Base-by-base conservation (phyloP, 2,113 vertebrate genomes). In the Larimichthys crocea region DNA sequence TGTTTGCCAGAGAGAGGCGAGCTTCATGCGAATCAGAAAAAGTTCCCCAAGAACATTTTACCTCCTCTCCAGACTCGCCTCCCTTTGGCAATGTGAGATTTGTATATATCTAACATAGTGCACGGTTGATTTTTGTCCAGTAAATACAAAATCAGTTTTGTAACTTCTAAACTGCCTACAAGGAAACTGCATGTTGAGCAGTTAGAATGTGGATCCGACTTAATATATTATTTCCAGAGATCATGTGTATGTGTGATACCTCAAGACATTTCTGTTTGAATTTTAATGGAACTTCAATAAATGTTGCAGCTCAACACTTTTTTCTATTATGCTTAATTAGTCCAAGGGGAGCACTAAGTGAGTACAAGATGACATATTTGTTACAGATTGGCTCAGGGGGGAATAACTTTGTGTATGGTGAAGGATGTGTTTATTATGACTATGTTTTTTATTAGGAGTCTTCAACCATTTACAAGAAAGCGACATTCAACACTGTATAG, bases 371-470 rank as follows among this genome's bases (percentile, higher is more conserved):
- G 67, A 74, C 46, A 52, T 68, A 42, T 69, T 64, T 74, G 74
- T 68, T 79, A 46, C 56, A 60, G 50, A 40, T 42, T 53, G 40
- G 11, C 62, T 81, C 68, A 29, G 12, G 67, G 44, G 44, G 24
- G 62, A 63, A 44, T 79, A 26, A 16, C 49, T 69, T 71, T 78
- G 76, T 65, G 29, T 80, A 14, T 46, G 12, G 44, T 14, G 44
- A 12, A 46, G 31, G 20, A 16, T 48, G 31, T 49, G 67, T 85
- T 67, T 20, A 49, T 77, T 62, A 49, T 76, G 6, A 26, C 22
- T 3, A 2, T 71, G 35, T 69, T 67, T 63, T n/a, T 56, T 16
- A 14, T 55, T 14, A 79, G 22, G 20, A 42, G 24, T 61, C 22
- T 19, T 67, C 12, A 48, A 15, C 10, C 26, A 40, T 42, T 49